phyloP scores from a whole-genome alignment of 64 coral and sea anemone species.

The Montipora capricornis region DNA sequence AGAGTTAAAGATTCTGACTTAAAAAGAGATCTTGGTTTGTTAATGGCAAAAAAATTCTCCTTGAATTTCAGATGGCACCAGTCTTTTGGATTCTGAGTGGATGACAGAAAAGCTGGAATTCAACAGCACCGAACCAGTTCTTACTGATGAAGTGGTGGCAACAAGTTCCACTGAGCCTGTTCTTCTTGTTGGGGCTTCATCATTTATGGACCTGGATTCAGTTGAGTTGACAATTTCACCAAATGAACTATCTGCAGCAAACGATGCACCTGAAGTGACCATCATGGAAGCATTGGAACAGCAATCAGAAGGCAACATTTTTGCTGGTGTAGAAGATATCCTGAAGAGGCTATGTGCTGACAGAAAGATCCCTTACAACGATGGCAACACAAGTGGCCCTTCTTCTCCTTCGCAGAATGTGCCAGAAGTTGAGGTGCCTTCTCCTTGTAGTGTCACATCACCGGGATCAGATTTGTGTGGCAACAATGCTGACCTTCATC shows the following conservation, averaged over 20 bases:
- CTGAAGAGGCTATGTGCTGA: constrained; percentile 30
- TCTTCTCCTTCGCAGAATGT: constrained; percentile 72
- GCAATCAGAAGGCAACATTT: constrained; percentile 27
- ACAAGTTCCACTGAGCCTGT: not conserved
- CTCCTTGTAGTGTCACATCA: constrained; percentile 40
- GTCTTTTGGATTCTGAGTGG: constrained; percentile 83
- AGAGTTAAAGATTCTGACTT: not conserved
- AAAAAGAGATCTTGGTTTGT: not conserved
- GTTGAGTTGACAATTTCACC: constrained; percentile 23
- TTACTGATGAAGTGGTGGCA: not conserved
- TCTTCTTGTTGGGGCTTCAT: not conserved
- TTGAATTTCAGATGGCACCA: constrained; percentile 57
- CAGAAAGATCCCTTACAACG: not conserved
- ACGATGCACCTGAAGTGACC: not conserved
- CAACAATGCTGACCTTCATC: constrained; percentile 15
- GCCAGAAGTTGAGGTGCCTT: constrained; percentile 62
- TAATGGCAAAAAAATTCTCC: not conserved
- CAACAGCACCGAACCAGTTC: constrained; percentile 23
- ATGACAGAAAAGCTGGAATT: constrained; percentile 96
- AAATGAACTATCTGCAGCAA: not conserved
- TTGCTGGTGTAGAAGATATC: constrained; percentile 52
- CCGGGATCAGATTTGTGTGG: constrained; percentile 54
- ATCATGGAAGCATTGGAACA: not conserved
- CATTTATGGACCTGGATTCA: constrained; percentile 36
- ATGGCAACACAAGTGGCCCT: not conserved